Evolutionary conservation across 1,140 invertebrate species (phyloP), one percentile per base, ranked within the genome.

Genomic region (Spodoptera litura): DNA sequence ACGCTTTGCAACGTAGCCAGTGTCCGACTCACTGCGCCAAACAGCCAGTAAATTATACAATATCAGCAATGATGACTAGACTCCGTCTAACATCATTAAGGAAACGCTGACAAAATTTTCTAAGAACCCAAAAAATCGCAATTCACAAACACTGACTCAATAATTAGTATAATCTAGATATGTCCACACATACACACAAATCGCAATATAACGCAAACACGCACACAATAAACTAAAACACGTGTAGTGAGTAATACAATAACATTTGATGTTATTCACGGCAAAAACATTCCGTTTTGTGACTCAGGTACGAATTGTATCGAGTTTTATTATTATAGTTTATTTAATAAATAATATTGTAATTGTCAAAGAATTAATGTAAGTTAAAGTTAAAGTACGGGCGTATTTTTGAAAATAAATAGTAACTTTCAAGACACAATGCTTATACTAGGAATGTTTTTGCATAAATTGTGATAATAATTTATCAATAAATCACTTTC

Each of bases 231-330:
- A 61, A 74, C 58, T 35, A 71, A 62, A 76, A 72, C 66, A 77
- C 64, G 56, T 79, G 55, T 80, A 56, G 20, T 79, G 64, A 74
- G 59, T 51, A 74, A 55, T 53, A 44, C 20, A 62, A 71, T 59
- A 56, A 55, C 62, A 44, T 27, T 27, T n/a, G 73, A 56, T 64
- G 74, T 68, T 59, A 70, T 59, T 70, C 71, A 74, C 68, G n/a
- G 75, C 53, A 75, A 79, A 75, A 79, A 75, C 55, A 75, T 79
- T 79, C 71, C 62, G n/a, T 12, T 53, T 44, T 20, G 62, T 75
- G 68, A 71, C 6, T 71, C 68, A 71, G 6, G 11, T 44, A 15
- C 64, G 27, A 71, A 20, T 71, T 55, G 52, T 56, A 53, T 61
- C 8, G n/a, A 20, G 2, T 52, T 53, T 52, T 20, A 27, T 20